Evolutionary conservation across 2,888 invertebrate genomes (phyloP).

Genomic region (Drosophila phalerata): DNA sequence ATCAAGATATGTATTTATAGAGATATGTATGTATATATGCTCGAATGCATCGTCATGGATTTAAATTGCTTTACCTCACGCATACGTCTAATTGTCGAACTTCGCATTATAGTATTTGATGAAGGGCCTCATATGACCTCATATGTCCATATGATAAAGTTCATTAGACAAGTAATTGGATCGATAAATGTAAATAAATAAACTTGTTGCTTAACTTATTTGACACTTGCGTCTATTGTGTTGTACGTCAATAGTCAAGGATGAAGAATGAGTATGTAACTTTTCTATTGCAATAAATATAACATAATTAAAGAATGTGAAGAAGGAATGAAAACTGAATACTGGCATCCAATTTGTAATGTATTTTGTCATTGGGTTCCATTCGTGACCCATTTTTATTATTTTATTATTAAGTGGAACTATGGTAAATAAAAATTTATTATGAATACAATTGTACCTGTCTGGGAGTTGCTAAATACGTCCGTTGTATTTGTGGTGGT

Average conservation of each 20-base stretch:
- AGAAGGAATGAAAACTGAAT: background rate
- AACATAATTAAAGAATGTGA: background rate
- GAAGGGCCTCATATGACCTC: constrained; percentile 29
- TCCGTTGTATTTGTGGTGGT: constrained; percentile 17
- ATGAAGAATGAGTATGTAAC: background rate
- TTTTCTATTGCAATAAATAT: constrained; percentile 4
- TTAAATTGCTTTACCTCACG: constrained; percentile 26
- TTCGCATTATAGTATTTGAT: constrained; percentile 13
- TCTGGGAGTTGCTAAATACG: constrained; percentile 21
- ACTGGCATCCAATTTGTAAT: background rate
- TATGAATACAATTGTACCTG: constrained; percentile 16
- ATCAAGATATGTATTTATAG: constrained; percentile 17
- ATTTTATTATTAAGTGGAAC: constrained; percentile 1
- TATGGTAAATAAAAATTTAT: constrained; percentile 4
- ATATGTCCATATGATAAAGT: constrained; percentile 33
- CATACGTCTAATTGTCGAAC: constrained; percentile 9
- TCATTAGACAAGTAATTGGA: constrained; percentile 38
- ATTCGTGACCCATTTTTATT: constrained; percentile 4
- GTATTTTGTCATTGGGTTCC: background rate
- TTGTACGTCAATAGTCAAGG: background rate
- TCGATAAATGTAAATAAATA: constrained; percentile 60
- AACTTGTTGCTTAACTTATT: constrained; percentile 57
- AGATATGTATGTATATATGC: background rate
- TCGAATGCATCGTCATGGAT: constrained; percentile 3
- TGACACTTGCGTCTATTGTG: constrained; percentile 8